Conservation (phyloP, 2,888 invertebrate genomes). For the Netelia melanura region DNA sequence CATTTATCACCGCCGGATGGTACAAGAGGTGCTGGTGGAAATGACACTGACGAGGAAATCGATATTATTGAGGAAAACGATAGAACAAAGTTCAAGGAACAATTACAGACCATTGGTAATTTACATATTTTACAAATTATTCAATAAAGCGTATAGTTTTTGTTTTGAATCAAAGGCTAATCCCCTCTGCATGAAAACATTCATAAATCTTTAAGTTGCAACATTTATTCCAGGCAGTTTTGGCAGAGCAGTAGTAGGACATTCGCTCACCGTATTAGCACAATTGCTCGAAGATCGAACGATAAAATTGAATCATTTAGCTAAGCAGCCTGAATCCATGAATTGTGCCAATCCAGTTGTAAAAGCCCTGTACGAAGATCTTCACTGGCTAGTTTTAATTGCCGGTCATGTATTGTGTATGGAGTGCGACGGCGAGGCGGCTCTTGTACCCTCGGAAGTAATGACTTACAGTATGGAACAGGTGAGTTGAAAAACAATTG, state of each 20-base stretch:
- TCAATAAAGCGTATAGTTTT: not conserved
- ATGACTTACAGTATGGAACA: conserved; percentile 88
- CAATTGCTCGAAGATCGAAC: conserved; percentile 89
- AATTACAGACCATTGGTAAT: conserved; percentile 90
- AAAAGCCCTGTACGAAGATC: conserved; percentile 92
- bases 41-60: conserved; percentile 86
- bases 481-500: conserved; percentile 74
- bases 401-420: conserved; percentile 89
- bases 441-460: conserved; percentile 89
- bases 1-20: conserved; percentile 94
- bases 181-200: not conserved
- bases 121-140: not conserved
- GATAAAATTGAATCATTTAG: conserved; percentile 85
- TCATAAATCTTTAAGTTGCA: not conserved
- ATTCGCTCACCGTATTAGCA: conserved; percentile 89
- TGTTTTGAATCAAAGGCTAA: not conserved
- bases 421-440: conserved; percentile 89
- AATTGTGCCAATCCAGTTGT: conserved; percentile 83
- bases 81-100: conserved; percentile 88
- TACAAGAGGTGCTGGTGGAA: conserved; percentile 86
- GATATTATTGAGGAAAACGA: conserved; percentile 89
- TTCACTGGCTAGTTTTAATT: conserved; percentile 95
- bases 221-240: conserved; percentile 84
- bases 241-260: conserved; percentile 88
- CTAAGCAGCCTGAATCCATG: conserved; percentile 71